These are phyloP conservation scores for Sylvicola fuscatus DNA, from an alignment of 2,888 invertebrate species.

Conservation along the genomic window DNA sequence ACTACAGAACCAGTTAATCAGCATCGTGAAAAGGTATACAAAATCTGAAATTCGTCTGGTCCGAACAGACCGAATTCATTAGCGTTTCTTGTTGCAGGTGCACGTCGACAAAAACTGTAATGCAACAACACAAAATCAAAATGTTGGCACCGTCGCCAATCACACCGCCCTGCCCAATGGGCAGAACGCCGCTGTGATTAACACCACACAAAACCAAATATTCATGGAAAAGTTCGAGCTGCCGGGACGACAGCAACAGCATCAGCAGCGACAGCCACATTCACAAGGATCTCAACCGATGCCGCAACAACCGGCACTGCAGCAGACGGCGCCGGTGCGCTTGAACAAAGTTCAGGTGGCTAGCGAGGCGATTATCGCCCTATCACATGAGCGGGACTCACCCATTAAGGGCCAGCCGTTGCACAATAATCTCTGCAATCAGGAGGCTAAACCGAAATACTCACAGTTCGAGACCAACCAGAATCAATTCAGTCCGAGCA, in stretches of 20 bases:
- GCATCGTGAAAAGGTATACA: slow-evolving; percentile 21
- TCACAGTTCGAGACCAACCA: slow-evolving; percentile 3
- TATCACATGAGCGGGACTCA: slow-evolving; percentile 2
- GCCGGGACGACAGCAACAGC: slow-evolving; percentile 22
- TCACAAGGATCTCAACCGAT: slow-evolving; percentile 15
- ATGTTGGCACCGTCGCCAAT: too few species aligned
- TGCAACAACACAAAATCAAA: slow-evolving; percentile 28
- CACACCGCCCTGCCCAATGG: too few species aligned
- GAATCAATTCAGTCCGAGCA: slow-evolving; percentile 8
- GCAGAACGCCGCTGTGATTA: too few species aligned
- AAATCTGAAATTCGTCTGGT: background rate
- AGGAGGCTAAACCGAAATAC: background rate
- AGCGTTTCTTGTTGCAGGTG: slow-evolving; percentile 6
- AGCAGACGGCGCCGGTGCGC: background rate
- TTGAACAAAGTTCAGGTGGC: slow-evolving; percentile 7
- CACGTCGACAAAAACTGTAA: slow-evolving; percentile 46
- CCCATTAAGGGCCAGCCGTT: background rate
- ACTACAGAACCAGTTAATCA: slow-evolving; percentile 39
- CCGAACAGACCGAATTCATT: too few species aligned
- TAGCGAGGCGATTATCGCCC: slow-evolving; percentile 9
- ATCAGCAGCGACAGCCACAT: slow-evolving; percentile 13
- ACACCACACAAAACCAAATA: slow-evolving; percentile 34
- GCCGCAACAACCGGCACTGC: slow-evolving; percentile 1
- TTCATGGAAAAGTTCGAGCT: slow-evolving; percentile 33
- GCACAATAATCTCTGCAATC: background rate